Evolutionary conservation across 1,140 invertebrate genomes (phyloP), one percentile per base, ranked within the genome.

Genomic region (Phymastichus coffea): DNA sequence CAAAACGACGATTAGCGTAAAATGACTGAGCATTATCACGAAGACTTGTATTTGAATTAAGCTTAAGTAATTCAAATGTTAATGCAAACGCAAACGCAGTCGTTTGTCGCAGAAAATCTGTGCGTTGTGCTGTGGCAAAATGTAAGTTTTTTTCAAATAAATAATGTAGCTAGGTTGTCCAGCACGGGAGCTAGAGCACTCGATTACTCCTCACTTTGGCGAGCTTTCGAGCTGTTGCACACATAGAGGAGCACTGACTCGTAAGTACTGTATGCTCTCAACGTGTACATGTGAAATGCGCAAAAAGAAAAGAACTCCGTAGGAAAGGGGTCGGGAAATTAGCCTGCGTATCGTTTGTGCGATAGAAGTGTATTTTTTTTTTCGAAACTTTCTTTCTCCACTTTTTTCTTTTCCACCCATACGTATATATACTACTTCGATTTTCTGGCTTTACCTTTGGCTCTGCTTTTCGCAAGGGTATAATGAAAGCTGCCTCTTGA

Each of bases 301-400:
- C 12, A 33, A 33, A 33, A 33, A 33, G 28, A 33, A 12, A 33
- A 12, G 12, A 33, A 33, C 6, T 33, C 28, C 28, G 6, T 33
- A 25, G 46, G 28, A 48, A 48, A 52, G 23, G 53, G 53, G 38
- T 55, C 44, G 40, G 33, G 38, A 48, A 48, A 38, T 57, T 57
- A 57, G 33, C 43, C 10, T 35, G 17, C 22, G 47, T 20, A 46
- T 35, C 10, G 12, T 20, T 17, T 20, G 17, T 40, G 23, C 30
- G 35, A 12, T 17, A 17, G 17, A 15, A 22, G 22, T 20, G n/a
- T n/a, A 23, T 43, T 8, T 14, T 22, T 19, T 44, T 44, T 44
- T 44, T 44, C 14, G 25, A n/a, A n/a, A 12, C 28, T 33, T 12
- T 33, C 28, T 33, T 33, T 12, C 28, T 12, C n/a, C 17, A 8